phyloP scores from a whole-genome alignment of 2,888 invertebrate species.

The Copidosoma aretas region DNA sequence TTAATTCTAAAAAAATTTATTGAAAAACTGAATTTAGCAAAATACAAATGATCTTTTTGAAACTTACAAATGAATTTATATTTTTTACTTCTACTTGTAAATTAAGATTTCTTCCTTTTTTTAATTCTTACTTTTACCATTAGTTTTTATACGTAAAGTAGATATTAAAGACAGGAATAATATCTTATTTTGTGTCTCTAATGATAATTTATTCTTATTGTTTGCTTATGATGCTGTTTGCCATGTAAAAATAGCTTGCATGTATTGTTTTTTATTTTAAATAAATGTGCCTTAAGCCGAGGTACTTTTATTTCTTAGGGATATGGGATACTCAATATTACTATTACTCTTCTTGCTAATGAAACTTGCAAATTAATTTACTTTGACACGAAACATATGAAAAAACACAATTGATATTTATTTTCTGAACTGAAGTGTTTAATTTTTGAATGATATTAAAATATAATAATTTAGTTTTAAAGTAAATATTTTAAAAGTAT shows the following conservation, averaged over 20 bases:
- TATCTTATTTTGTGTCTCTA: neutral
- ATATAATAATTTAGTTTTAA: neutral
- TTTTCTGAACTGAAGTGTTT: no score
- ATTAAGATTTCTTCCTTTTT: no score
- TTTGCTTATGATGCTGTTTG: neutral
- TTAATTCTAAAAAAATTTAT: no score
- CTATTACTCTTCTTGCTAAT: neutral
- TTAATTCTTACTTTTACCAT: neutral
- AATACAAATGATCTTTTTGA: no score
- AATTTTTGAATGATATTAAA: neutral
- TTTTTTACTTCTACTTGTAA: no score
- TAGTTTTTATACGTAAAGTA: neutral
- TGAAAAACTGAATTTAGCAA: no score
- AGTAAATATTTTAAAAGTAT: neutral
- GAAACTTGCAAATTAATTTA: neutral
- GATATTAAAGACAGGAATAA: no score
- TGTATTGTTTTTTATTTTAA: conserved; percentile 1
- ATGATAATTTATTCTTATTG: neutral
- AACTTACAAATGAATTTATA: no score
- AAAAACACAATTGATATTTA: no score
- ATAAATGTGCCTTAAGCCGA: conserved; percentile 12
- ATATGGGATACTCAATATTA: neutral
- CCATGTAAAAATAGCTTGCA: conserved; percentile 5
- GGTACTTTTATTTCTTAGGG: conserved; percentile 16
- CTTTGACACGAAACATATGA: neutral